Conservation (phyloP, 2,888 invertebrate genomes). For the Cataglyphis cursor region DNA sequence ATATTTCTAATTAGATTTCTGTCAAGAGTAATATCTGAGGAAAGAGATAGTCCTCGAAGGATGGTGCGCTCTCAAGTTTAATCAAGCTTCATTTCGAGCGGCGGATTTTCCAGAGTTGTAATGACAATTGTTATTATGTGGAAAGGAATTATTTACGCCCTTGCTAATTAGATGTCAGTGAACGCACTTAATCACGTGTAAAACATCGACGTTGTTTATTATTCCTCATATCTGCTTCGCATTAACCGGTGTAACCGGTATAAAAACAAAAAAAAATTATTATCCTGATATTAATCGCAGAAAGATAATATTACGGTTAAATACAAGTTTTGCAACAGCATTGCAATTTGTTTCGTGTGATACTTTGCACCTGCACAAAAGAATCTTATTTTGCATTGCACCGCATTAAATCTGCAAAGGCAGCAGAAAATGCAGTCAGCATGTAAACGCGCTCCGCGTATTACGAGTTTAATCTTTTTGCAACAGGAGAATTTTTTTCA, state of each 20-base stretch:
- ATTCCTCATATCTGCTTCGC: not conserved
- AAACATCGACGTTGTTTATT: not conserved
- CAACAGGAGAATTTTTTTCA: not conserved
- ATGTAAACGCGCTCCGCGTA: slow-evolving; percentile 15
- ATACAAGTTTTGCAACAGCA: slow-evolving; percentile 7
- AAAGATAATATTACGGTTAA: not conserved
- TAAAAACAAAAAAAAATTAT: not conserved
- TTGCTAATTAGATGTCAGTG: slow-evolving; percentile 16
- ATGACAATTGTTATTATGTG: slow-evolving; percentile 9
- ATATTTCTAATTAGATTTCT: slow-evolving; percentile 53
- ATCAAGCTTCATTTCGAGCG: slow-evolving; percentile 45
- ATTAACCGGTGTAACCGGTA: not conserved
- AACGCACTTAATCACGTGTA: not conserved
- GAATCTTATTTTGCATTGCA: slow-evolving; percentile 8
- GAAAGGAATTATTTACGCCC: not conserved
- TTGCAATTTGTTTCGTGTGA: slow-evolving; percentile 36
- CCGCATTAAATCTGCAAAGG: slow-evolving; percentile 14
- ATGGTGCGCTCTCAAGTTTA: slow-evolving; percentile 40
- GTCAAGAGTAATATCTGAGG: slow-evolving; percentile 15
- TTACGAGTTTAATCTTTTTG: not conserved
- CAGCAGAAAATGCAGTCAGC: slow-evolving; percentile 17
- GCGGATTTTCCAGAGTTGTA: not conserved
- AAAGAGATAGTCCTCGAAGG: slow-evolving; percentile 29
- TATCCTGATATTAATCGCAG: slow-evolving; percentile 10
- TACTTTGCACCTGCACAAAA: slow-evolving; percentile 11